phyloP scores from a whole-genome alignment of 2,113 vertebrate genomes.

The Salvator merianae region DNA sequence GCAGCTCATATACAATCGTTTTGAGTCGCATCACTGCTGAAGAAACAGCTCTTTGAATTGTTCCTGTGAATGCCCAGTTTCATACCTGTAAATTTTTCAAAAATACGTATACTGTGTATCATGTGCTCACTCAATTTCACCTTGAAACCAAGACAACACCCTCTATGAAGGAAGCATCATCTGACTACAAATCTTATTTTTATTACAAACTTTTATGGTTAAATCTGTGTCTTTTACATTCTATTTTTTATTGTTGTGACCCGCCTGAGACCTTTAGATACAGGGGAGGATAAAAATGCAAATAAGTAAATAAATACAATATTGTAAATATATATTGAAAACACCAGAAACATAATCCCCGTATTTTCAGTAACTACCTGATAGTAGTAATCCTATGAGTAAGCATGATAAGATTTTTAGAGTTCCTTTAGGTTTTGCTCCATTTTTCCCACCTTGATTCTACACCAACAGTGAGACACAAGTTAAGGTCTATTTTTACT shows the following conservation, averaged over 20 bases:
- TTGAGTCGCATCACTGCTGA: background rate
- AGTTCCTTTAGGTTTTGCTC: background rate
- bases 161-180: background rate
- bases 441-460: background rate
- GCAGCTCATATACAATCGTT: background rate
- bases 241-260: too few relatives aligned
- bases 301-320: too few relatives aligned
- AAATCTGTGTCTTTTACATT: background rate
- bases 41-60: background rate
- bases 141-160: background rate
- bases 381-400: background rate
- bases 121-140: background rate
- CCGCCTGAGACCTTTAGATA: too few relatives aligned
- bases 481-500: background rate
- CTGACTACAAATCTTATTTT: background rate
- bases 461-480: background rate
- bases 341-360: background rate
- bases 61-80: background rate
- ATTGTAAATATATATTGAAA: too few relatives aligned
- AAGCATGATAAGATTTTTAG: too few relatives aligned
- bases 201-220: background rate
- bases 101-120: background rate
- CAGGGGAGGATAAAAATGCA: too few relatives aligned
- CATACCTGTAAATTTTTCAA: background rate
- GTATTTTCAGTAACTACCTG: too few relatives aligned